Percentiles rank a stretch among this genome's conserved stretches.
Conservation (phyloP, 2,888 invertebrate genomes). For the Junonia oenone region DNA sequence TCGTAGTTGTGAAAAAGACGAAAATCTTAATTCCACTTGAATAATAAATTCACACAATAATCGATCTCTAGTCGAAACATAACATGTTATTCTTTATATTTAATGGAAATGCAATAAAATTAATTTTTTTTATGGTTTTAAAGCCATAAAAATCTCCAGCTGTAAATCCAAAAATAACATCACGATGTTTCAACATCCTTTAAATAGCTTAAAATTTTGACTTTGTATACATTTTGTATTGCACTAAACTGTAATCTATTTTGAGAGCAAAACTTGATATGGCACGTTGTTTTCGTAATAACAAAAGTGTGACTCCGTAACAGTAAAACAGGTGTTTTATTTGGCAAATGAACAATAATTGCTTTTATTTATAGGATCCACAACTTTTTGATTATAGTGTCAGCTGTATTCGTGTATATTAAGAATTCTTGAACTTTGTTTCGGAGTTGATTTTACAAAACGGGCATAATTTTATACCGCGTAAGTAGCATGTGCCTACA, state of each 20-base stretch:
- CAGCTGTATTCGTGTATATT: neutral
- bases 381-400: neutral
- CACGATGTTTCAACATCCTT: constrained; percentile 7
- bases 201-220: constrained; percentile 2
- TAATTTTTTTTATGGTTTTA: too few relatives aligned
- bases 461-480: too few relatives aligned
- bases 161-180: neutral
- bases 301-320: constrained; percentile 9
- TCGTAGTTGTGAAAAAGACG: too few relatives aligned
- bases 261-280: constrained; percentile 6
- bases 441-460: neutral
- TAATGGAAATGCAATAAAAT: too few relatives aligned
- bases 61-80: too few relatives aligned
- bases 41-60: too few relatives aligned
- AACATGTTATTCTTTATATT: too few relatives aligned
- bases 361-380: constrained; percentile 10
- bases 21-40: too few relatives aligned
- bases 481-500: too few relatives aligned
- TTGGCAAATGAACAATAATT: constrained; percentile 23
- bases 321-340: constrained; percentile 27
- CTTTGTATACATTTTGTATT: constrained; percentile 13
- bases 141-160: neutral
- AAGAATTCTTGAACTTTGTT: neutral
- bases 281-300: constrained; percentile 11
- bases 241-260: constrained; percentile 11